Evolutionary conservation across 2,113 vertebrate species (phyloP), one percentile per base, ranked within the genome.

Genomic region (Furnarius figulus): DNA sequence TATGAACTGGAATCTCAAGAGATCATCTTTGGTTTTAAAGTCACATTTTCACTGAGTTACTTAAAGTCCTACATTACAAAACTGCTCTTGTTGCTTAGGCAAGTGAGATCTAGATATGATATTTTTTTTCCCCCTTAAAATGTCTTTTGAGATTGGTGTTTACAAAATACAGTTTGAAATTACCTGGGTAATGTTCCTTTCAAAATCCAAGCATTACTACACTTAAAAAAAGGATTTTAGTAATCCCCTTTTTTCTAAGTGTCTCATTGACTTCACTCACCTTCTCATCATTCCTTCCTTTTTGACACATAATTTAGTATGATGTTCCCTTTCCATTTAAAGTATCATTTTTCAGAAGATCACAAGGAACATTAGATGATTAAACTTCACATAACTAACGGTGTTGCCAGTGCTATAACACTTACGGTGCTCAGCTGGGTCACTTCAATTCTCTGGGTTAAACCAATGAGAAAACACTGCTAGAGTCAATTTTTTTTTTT

Each of bases 401-500:
- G 10, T 63, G 20, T 9, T 83, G 31, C 20, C 9, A 17, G 5
- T 53, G 12, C 11, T 66, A 4, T 12, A 72, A 47, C 3, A 4
- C 24, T 66, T 39, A n/a, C 2, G 18, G 35, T 63, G 52, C 16
- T 88, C 66, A 50, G 16, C 12, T 78, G 37, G 9, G 19, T 83
- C 25, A 71, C 10, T 50, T 68, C 17, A 86, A 5, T 93, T 77
- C 17, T 72, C 63, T 72, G n/a, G 39, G 17, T 71, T 93, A 89
- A 93, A 91, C 9, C 33, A 52, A 55, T 37, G 24, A 79, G 30
- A 33, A 88, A 90, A 67, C 4, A 33, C 16, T 73, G 42, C 8
- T 79, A 84, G 31, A 0, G 0, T 31, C 37, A 40, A 10, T 49
- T 1, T 31, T 47, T 8, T 20, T 23, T 3, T 19, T 71, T 37